Evolutionary conservation across 2,888 invertebrate genomes (phyloP), one percentile per base, ranked within the genome.

Genomic region (Rhagonycha fulva): DNA sequence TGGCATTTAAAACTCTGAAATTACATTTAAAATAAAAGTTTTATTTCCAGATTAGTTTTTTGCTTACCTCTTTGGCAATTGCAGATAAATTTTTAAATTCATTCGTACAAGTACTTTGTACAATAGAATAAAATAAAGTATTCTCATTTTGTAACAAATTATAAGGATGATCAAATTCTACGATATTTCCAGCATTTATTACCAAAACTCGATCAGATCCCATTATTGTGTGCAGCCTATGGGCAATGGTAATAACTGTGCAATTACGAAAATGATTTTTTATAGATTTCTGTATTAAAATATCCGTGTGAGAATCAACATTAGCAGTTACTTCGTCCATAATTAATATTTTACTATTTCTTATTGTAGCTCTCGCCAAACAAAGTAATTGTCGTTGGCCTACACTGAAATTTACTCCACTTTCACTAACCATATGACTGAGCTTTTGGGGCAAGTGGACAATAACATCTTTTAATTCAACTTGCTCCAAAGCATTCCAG

Each of bases 181-280:
- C 90, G 84, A 93, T 89, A 61, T 19, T 92, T 0, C 95, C 95
- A 26, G 92, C 92, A 84, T 94, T 93, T 90, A 95, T 91, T n/a
- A 95, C 94, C 80, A 95, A 85, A 73, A 95, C 93, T 87, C n/a
- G n/a, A 86, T 95, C n/a, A n/a, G n/a, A n/a, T n/a, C n/a, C 95
- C 93, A 95, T 95, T 70, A 95, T 93, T 0, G 95, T 95, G 83
- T 95, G 92, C 2, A 95, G 89, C 26, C 95, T 90, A 87, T 95
- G 95, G 28, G 95, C 95, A 63, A 95, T 94, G 0, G 94, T 95
- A 28, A 95, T 89, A 30, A 95, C 94, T 0, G 94, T 94, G 84
- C 94, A 94, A 19, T 91, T 89, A 0, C 89, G 90, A 84, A 95
- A 95, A 84, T 94, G 93, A 69, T 88, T 89, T 76, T 94, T 88